These are phyloP conservation scores for Rutilus rutilus DNA, from an alignment of 2,113 vertebrate species.

Conservation along the genomic window DNA sequence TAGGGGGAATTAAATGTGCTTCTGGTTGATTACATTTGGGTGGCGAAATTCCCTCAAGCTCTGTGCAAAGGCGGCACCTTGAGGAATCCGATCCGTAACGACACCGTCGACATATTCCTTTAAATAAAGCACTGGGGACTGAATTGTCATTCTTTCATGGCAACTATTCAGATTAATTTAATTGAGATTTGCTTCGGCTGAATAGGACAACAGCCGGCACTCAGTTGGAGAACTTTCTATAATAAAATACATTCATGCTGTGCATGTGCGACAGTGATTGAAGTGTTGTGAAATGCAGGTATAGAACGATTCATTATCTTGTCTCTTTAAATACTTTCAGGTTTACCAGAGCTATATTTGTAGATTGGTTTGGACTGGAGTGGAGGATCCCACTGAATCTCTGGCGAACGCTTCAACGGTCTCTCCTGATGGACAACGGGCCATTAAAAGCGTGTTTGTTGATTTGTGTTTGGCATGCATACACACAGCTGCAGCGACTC, in stretches of 20 bases:
- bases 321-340: conserved; percentile 32
- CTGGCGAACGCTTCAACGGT: neutral
- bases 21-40: conserved; percentile 36
- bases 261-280: conserved; percentile 38
- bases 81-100: neutral
- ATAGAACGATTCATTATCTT: conserved; percentile 26
- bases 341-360: neutral
- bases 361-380: neutral
- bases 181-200: conserved; percentile 11
- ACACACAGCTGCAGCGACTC: neutral
- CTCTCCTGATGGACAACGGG: neutral
- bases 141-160: conserved; percentile 16
- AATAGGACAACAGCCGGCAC: neutral
- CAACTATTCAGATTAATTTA: conserved; percentile 31
- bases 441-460: neutral
- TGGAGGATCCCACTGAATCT: neutral
- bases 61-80: neutral
- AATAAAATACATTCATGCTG: conserved; percentile 6
- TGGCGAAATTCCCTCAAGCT: conserved; percentile 22
- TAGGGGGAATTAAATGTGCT: conserved; percentile 54
- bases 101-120: conserved; percentile 1
- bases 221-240: conserved; percentile 8
- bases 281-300: conserved; percentile 43
- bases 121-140: neutral
- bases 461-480: neutral